phyloP scores from a whole-genome alignment of 2,113 vertebrate species.

The Panthera leo region DNA sequence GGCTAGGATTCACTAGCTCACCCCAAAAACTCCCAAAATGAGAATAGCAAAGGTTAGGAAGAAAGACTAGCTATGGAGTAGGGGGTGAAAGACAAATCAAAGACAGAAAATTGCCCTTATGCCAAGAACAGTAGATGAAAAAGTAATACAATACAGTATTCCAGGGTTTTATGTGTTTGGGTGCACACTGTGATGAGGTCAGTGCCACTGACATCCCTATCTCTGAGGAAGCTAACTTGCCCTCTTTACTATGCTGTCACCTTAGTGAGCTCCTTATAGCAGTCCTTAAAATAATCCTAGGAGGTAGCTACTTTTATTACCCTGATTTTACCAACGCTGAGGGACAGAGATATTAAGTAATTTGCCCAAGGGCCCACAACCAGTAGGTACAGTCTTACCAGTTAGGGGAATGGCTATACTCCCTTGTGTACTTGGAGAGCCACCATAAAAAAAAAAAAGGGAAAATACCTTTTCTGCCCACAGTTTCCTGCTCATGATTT shows the following conservation, averaged over 20 bases:
- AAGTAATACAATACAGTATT: not conserved
- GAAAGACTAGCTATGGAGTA: not conserved
- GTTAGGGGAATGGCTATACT: not conserved
- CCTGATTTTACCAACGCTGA: not conserved
- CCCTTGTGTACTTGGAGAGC: not conserved
- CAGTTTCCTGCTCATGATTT: not conserved
- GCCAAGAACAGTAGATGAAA: not conserved
- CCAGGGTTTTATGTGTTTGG: not conserved
- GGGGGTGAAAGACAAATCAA: not conserved
- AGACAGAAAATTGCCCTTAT: not conserved
- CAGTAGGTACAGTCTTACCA: slow-evolving; percentile 58
- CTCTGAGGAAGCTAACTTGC: not conserved
- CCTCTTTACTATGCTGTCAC: not conserved
- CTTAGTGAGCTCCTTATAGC: not conserved
- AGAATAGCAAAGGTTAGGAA: not conserved
- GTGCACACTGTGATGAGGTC: not conserved
- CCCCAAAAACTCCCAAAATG: not conserved
- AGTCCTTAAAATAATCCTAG: not conserved
- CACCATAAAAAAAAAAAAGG: slow-evolving; percentile 30
- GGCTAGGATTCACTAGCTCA: not conserved
- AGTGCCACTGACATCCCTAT: not conserved
- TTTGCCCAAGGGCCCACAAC: slow-evolving; percentile 49
- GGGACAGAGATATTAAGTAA: slow-evolving; percentile 32
- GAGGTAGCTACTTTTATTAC: slow-evolving; percentile 27
- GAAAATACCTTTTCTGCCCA: slow-evolving; percentile 23